Base-by-base conservation (phyloP, 2,113 vertebrate genomes). In the Chaetodon auriga region DNA sequence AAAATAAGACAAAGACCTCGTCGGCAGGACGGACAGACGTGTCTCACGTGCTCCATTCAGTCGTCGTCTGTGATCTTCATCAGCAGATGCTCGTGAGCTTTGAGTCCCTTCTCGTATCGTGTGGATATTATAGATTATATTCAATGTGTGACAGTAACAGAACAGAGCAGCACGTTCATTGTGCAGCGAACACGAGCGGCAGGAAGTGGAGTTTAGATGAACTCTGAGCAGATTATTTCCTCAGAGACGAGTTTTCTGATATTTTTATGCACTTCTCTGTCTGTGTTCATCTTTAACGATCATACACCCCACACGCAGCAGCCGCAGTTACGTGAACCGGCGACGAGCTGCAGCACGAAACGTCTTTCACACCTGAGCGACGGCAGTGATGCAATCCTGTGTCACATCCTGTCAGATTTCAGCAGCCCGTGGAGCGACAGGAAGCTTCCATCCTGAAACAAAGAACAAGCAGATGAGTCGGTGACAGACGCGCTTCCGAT, bases 381-480 rank as follows among this genome's bases (percentile, higher is more conserved):
- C 55, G 16, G 1, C 25, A 1, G 30, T 36, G 78, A 79, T 66
- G 60, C 41, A 57, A 51, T 19, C 23, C 46, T 15, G 23, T 7
- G 0, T 25, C 8, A 36, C 75, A 73, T 85, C 74, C 1, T 63
- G 66, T 68, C 19, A 0, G 30, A 10, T 72, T 68, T 86, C 45
- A 48, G 68, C 78, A 84, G 0, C 0, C 25, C 10, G 16, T 2
- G 23, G 5, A 25, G 21, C 2, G 9, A 53, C 63, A 74, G 72
- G 63, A 83, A 55, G 58, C 30, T 7, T 16, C 23, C 2, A 6
- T 38, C 18, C 55, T 48, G 23, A 81, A 70, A 78, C 55, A 61
- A 38, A 72, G 25, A 49, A 0, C 4, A 23, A 65, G 63, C 23
- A 2, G 14, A 71, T n/a, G 57, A 77, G 76, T 73, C 76, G 21